These are phyloP conservation scores for Xestobium rufovillosum DNA, from an alignment of 2,888 invertebrate species.

Conservation along the genomic window DNA sequence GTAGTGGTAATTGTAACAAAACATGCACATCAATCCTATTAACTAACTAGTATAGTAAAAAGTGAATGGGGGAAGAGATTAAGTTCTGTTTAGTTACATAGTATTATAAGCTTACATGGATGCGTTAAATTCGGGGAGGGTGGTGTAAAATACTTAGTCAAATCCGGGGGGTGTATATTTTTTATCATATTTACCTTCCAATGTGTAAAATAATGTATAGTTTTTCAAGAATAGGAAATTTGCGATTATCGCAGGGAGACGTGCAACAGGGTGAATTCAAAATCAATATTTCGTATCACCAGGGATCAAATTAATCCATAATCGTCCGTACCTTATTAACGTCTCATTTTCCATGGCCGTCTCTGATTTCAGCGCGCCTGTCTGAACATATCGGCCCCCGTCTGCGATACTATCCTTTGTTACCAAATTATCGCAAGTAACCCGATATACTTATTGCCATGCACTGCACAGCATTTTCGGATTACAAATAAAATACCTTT, in stretches of 20 bases:
- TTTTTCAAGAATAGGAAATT: too few relatives aligned
- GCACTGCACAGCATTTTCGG: too few relatives aligned
- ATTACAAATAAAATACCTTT: too few relatives aligned
- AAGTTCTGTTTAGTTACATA: too few relatives aligned
- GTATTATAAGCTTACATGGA: too few relatives aligned
- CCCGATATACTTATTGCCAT: too few relatives aligned
- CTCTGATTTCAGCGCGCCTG: constrained; percentile 36
- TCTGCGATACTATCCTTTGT: constrained; percentile 35
- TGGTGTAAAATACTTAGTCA: too few relatives aligned
- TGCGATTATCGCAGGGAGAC: constrained; percentile 12
- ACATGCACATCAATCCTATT: constrained; percentile 37
- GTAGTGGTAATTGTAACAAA: constrained; percentile 39
- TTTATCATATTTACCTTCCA: too few relatives aligned
- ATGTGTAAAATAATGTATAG: too few relatives aligned
- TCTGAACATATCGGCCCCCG: constrained; percentile 29
- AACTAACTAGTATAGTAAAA: constrained; percentile 24
- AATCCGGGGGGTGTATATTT: too few relatives aligned
- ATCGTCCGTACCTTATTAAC: constrained; percentile 41
- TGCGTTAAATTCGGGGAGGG: too few relatives aligned
- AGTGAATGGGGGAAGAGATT: constrained; percentile 19
- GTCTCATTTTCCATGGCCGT: constrained; percentile 36
- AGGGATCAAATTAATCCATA: constrained; percentile 39
- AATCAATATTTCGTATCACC: constrained; percentile 36
- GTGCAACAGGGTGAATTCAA: constrained; percentile 32
- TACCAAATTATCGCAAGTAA: constrained; percentile 34